These are phyloP conservation scores for Myzus persicae DNA, from an alignment of 1,140 invertebrate genomes.

Conservation along the genomic window DNA sequence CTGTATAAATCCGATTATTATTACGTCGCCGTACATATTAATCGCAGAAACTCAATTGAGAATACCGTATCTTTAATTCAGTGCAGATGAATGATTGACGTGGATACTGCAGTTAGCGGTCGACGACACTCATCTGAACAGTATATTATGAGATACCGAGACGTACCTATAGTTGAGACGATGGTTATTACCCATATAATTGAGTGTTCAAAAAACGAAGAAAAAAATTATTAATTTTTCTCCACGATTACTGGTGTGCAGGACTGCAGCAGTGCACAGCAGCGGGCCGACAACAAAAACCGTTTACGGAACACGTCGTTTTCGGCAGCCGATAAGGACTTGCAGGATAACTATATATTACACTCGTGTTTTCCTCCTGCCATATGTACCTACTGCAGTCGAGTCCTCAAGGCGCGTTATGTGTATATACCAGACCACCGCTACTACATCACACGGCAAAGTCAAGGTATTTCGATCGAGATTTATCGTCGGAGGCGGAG, in stretches of 20 bases:
- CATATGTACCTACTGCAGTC: no score
- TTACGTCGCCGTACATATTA: background rate
- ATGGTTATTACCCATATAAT: background rate
- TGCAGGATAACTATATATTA: background rate
- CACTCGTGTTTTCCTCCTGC: background rate
- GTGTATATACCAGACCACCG: background rate
- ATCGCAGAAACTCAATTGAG: background rate
- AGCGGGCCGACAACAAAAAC: background rate
- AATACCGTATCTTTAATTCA: background rate
- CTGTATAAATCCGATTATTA: background rate
- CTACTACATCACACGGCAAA: background rate
- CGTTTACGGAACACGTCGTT: background rate
- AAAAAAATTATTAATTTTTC: background rate
- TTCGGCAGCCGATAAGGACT: background rate
- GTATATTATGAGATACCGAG: background rate
- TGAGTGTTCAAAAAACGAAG: background rate
- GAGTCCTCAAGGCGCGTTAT: background rate
- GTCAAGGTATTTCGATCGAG: background rate
- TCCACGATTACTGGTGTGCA: background rate
- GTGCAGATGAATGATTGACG: background rate
- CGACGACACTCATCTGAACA: background rate
- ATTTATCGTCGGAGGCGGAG: slow-evolving; percentile 31
- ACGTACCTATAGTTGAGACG: background rate
- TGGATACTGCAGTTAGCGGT: background rate
- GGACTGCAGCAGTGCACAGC: background rate